Percentiles rank a stretch among this genome's conserved stretches.
Evolutionary conservation across 1,140 invertebrate genomes (phyloP).

Genomic region (Drosophila nebulosa): DNA sequence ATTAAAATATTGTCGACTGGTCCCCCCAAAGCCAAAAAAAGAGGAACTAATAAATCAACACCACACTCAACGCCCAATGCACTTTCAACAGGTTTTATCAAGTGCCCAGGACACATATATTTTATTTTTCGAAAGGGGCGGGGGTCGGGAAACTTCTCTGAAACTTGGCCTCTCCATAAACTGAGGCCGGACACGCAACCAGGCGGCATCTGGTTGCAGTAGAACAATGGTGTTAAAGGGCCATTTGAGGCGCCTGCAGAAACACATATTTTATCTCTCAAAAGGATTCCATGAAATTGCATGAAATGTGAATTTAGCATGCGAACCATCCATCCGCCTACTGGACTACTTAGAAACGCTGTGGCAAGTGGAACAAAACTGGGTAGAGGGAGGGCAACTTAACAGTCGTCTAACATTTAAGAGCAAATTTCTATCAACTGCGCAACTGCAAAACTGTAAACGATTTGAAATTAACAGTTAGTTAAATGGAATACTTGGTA

Average conservation of each 20-base stretch:
- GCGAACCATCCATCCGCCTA: slow-evolving; percentile 48
- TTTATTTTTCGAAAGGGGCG: slow-evolving; percentile 7
- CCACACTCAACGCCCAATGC: slow-evolving; percentile 18
- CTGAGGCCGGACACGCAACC: slow-evolving; percentile 37
- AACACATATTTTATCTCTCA: slow-evolving; percentile 55
- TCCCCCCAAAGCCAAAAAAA: neutral
- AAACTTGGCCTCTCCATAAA: neutral
- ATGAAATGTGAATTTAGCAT: slow-evolving; percentile 51
- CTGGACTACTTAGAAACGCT: slow-evolving; percentile 30
- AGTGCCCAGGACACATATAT: slow-evolving; percentile 38
- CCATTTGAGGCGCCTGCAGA: slow-evolving; percentile 43
- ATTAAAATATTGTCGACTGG: slow-evolving; percentile 67
- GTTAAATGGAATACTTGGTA: neutral
- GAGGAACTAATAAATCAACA: slow-evolving; percentile 62
- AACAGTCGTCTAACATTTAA: slow-evolving; percentile 66
- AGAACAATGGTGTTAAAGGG: slow-evolving; percentile 9
- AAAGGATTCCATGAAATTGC: neutral
- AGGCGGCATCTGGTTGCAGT: neutral
- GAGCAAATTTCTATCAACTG: slow-evolving; percentile 26
- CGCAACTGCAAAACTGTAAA: slow-evolving; percentile 49
- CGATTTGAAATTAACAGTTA: slow-evolving; percentile 6
- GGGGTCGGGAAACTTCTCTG: no score
- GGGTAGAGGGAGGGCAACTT: slow-evolving; percentile 12
- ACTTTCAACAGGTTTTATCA: slow-evolving; percentile 72
- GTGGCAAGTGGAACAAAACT: neutral